Base-by-base conservation (phyloP, 1,140 invertebrate species). In the Araneus ventricosus region DNA sequence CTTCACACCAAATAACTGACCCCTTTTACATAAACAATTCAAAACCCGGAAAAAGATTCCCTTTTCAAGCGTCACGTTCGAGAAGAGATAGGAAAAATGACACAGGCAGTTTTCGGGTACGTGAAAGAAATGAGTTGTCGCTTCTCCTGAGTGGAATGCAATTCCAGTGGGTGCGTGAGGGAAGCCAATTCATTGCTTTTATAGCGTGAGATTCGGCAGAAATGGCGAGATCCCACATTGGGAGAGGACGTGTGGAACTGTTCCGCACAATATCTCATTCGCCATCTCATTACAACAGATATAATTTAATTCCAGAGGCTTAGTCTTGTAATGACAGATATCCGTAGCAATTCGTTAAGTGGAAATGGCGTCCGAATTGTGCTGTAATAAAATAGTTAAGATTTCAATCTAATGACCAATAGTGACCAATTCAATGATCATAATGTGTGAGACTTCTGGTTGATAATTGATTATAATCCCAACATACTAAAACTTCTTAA, bases 101-200 rank as follows among this genome's bases (percentile, higher is more conserved):
- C 17, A 30, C 8, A 34, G 70, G 70, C 70, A 34, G 70, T 75
- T 75, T 75, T 34, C 34, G 70, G 6, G 17, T 75, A 75, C 70
- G 70, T 75, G 70, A 37, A 75, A 75, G 70, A 37, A 34, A 75
- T 75, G 30, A 75, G 70, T 75, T 75, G 70, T 75, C 70, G 30
- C 70, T 22, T 34, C 30, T 37, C 22, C 70, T 37, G 70, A 75
- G 34, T 17, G 30, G 67, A 75, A 75, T 34, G 67, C 67, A 75
- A 75, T 75, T 75, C 67, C 67, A 17, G 1, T 22, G 67, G 30
- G 30, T 75, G 30, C 67, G 67, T 75, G 67, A 20, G 67, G 5
- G 30, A 75, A 30, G 2, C 67, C 10, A 75, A 75, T 75, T 37
- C 67, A 75, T 75, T 34, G 27, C 67, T 75, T 17, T 75, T 34